phyloP scores from a whole-genome alignment of 92 coral and sea anemone species.

The Epizoanthus scotinus region DNA sequence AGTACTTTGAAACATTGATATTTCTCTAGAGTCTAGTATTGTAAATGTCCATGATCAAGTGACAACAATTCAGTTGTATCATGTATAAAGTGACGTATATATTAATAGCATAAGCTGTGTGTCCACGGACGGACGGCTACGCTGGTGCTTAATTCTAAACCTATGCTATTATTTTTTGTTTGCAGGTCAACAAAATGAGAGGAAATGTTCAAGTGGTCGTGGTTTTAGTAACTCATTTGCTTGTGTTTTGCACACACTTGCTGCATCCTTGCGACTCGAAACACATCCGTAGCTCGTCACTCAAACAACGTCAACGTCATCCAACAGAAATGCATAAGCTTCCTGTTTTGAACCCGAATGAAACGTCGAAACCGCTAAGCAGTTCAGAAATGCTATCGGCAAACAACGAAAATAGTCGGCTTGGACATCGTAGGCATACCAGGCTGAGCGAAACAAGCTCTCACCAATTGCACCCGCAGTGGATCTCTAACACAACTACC shows the following conservation, averaged over 20 bases:
- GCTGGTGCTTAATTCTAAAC: neutral
- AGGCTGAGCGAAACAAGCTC: neutral
- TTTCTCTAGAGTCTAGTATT: too few relatives aligned
- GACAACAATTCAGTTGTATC: too few relatives aligned
- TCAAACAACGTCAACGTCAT: neutral
- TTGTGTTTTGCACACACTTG: constrained; percentile 3
- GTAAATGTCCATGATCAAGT: too few relatives aligned
- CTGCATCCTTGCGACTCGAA: constrained; percentile 22
- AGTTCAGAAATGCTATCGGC: neutral
- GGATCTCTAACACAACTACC: neutral
- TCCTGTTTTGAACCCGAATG: neutral
- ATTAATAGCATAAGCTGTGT: too few relatives aligned
- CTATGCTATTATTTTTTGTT: neutral
- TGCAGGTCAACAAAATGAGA: constrained; percentile 32
- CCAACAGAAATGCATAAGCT: neutral
- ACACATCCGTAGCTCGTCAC: constrained; percentile 3
- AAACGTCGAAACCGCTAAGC: neutral
- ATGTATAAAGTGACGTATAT: too few relatives aligned
- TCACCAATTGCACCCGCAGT: neutral
- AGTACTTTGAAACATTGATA: too few relatives aligned
- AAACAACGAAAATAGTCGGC: neutral
- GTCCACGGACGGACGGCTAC: too few relatives aligned
- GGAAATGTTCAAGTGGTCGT: constrained; percentile 23
- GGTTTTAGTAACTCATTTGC: neutral
- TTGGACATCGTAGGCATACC: neutral